Evolutionary conservation across 1,140 invertebrate species (phyloP).

Genomic region (Ylistrum balloti): DNA sequence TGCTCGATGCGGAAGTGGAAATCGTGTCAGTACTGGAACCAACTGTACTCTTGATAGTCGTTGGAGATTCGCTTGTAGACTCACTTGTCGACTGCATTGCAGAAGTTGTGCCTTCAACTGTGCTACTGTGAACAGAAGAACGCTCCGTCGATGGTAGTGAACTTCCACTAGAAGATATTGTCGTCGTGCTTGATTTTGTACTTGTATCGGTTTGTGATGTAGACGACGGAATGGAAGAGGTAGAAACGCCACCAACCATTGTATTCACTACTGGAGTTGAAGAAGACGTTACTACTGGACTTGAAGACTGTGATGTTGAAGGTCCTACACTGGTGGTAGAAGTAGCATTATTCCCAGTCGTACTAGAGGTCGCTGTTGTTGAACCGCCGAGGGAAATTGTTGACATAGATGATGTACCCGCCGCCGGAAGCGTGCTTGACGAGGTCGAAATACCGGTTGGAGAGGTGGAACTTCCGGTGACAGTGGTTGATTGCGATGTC

Average conservation of each 20-base stretch:
- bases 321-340: not conserved
- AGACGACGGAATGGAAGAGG: not conserved
- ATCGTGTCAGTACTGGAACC: too few relatives aligned
- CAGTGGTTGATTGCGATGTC: not conserved
- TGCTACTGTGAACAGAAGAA: too few relatives aligned
- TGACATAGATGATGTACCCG: not conserved
- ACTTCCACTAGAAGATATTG: too few relatives aligned
- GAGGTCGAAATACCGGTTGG: not conserved
- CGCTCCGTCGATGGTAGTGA: too few relatives aligned
- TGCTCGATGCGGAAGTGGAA: too few relatives aligned
- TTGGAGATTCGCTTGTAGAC: too few relatives aligned
- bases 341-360: not conserved
- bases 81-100: too few relatives aligned
- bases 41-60: too few relatives aligned
- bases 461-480: not conserved
- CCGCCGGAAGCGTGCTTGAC: not conserved
- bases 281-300: not conserved
- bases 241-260: not conserved
- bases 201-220: not conserved
- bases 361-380: not conserved
- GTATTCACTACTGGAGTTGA: not conserved
- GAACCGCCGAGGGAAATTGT: not conserved
- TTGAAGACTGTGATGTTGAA: not conserved
- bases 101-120: too few relatives aligned
- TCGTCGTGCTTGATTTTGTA: too few relatives aligned